Conservation (phyloP, 37 sponge, comb jelly and placozoan species). For the Beroe forskalii region DNA sequence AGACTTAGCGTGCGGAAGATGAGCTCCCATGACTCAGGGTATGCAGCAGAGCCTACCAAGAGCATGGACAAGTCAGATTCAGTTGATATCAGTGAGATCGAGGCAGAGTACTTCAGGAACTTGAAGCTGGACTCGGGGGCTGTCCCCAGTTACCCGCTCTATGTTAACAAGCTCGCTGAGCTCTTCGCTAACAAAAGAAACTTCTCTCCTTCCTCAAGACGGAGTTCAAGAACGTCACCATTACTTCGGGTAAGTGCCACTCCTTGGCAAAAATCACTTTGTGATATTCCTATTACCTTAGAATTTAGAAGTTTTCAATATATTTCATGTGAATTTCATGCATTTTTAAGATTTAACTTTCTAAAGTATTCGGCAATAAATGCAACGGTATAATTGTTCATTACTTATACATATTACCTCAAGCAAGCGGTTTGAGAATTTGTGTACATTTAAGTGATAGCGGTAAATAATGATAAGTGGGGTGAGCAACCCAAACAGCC, state of each 20-base stretch:
- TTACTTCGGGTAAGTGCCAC: not conserved
- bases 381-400: no score
- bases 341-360: no score
- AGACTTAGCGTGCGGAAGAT: constrained; percentile 3
- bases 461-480: no score
- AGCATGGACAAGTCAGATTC: constrained; percentile 63
- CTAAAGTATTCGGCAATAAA: no score
- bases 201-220: constrained; percentile 31
- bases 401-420: no score
- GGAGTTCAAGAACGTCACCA: constrained; percentile 25
- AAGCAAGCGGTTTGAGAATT: no score
- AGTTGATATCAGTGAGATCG: constrained; percentile 48
- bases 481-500: no score
- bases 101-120: constrained; percentile 38
- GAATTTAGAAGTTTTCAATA: no score
- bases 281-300: no score
- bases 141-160: not conserved
- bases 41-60: not conserved
- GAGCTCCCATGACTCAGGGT: constrained; percentile 61
- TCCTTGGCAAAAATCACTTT: no score
- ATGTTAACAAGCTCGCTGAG: constrained; percentile 39
- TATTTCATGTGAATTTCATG: no score
- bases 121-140: not conserved
- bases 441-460: no score
- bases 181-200: not conserved